Conservation (phyloP, 30 jellyfish, hydroid and myxozoan species). For the Hydractinia symbiolongicarpus region DNA sequence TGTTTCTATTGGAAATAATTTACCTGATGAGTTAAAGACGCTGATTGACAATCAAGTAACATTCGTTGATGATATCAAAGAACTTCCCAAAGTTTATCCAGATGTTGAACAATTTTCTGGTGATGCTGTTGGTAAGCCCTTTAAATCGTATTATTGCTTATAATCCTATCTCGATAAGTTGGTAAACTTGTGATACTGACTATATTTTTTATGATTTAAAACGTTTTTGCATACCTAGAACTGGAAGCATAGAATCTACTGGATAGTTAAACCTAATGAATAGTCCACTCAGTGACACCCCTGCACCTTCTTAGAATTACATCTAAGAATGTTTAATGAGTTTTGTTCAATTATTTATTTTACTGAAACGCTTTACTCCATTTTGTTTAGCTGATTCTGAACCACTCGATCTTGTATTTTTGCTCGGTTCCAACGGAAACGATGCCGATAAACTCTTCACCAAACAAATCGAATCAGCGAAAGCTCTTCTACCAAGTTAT, state of each 20-base stretch:
- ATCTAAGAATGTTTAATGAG: too few species aligned
- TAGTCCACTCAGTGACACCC: too few species aligned
- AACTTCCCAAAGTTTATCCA: background rate
- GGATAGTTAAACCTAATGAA: too few species aligned
- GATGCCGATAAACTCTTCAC: background rate
- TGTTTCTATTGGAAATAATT: background rate
- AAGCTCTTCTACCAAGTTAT: background rate
- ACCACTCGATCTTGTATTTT: constrained; percentile 28
- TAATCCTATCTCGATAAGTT: too few species aligned
- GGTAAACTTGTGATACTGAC: too few species aligned
- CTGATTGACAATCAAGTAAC: background rate
- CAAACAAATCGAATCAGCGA: background rate
- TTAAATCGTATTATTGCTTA: too few species aligned
- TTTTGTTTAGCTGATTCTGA: constrained; percentile 26
- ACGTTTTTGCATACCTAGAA: too few species aligned
- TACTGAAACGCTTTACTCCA: too few species aligned
- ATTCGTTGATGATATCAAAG: background rate
- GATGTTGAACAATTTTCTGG: constrained; percentile 8
- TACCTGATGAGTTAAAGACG: background rate
- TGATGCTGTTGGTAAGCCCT: background rate
- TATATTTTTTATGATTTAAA: too few species aligned
- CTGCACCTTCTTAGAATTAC: too few species aligned
- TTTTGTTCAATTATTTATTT: too few species aligned
- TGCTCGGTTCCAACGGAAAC: background rate
- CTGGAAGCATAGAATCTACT: too few species aligned